Base-by-base conservation (phyloP, 2,888 invertebrate genomes). In the Macrosiphum euphorbiae region DNA sequence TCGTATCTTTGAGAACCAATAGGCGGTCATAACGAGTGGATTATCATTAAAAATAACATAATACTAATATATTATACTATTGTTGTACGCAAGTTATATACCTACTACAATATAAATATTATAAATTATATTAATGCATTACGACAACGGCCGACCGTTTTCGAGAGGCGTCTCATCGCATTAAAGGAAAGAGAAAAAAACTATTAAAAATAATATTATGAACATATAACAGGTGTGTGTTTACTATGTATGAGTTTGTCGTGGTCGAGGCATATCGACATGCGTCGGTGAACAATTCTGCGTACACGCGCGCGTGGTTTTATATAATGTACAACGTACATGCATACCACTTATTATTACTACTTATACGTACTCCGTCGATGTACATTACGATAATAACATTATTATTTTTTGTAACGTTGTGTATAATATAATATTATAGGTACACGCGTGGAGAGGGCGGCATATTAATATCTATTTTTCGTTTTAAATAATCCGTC, bases 31-130 rank as follows among this genome's bases (percentile, higher is more conserved):
- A 58, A 58, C 58, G 85, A 88, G 52, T 78, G 67, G 89, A 90
- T 93, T 93, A 78, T 90, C 58, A 58, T 89, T 85, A 85, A 89
- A 85, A 90, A 93, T 93, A 92, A 92, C 50, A 35, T 61, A 58
- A 58, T 55, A 55, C 5, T 24, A 55, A 55, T 58, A 58, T 58
- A 61, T 55, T 78, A 35, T 20, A 78, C 78, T 78, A 78, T 78
- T 78, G 78, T 78, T 41, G 7, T 24, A 35, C 20, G 78, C 78
- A 78, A 78, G 78, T 35, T 35, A 35, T 13, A 58, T 26, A 58
- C 58, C 58, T 26, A 78, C 13, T 78, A 16, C 2, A 35, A 20
- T 91, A 55, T 85, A 41, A 35, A 16, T 7, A 35, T 35, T 28
- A 28, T 84, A 50, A n/a, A 58, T 52, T 90, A 55, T 85, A 85